These are phyloP conservation scores for Polylopha cassiicola DNA, from an alignment of 2,888 invertebrate genomes.

Conservation along the genomic window DNA sequence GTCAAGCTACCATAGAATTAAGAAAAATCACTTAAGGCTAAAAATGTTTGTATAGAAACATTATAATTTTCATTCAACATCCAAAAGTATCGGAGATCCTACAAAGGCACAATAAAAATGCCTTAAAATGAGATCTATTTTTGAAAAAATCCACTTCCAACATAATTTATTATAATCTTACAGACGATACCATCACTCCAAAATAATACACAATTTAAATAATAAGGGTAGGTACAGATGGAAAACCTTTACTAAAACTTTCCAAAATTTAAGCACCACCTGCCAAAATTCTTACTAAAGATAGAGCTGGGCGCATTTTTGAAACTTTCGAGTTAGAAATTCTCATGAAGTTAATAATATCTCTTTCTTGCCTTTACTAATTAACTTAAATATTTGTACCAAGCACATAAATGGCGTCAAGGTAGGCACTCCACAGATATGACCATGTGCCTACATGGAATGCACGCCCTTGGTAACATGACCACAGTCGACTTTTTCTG, in stretches of 20 bases:
- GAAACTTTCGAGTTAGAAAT: constrained; percentile 2
- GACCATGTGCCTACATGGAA: too few species aligned
- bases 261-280: constrained; percentile 65
- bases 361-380: too few species aligned
- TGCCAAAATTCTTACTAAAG: constrained; percentile 40
- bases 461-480: too few species aligned
- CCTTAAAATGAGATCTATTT: constrained; percentile 70
- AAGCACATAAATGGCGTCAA: too few species aligned
- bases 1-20: constrained; percentile 40
- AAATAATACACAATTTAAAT: constrained; percentile 57
- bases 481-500: too few species aligned
- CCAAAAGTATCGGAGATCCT: constrained; percentile 68
- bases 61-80: constrained; percentile 40
- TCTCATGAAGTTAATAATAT: too few species aligned
- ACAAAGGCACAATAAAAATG: constrained; percentile 47
- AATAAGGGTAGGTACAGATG: constrained; percentile 52
- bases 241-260: constrained; percentile 31
- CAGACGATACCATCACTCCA: constrained; percentile 44
- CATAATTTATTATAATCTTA: constrained; percentile 56
- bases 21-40: constrained; percentile 42
- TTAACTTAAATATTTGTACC: too few species aligned
- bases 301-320: constrained; percentile 6
- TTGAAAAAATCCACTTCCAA: constrained; percentile 59
- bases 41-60: constrained; percentile 49
- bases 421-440: too few species aligned